These are phyloP conservation scores for Arenicola marina DNA, from an alignment of 2,888 invertebrate species.

Conservation along the genomic window DNA sequence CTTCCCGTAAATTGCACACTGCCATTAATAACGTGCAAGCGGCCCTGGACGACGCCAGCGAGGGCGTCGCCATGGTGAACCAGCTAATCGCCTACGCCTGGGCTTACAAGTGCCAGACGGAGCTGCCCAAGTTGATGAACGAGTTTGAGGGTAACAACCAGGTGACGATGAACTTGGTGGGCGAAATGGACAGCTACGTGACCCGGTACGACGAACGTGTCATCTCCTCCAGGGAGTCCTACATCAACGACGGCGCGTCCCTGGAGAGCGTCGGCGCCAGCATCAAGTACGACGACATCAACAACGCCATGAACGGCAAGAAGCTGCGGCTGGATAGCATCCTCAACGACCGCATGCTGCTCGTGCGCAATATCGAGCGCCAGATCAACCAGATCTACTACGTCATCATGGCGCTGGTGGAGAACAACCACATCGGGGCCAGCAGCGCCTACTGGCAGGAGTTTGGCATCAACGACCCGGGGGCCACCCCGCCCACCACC, in stretches of 20 bases:
- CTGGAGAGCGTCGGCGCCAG: neutral
- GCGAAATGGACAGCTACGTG: neutral
- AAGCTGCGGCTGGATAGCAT: constrained; percentile 7
- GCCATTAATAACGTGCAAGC: neutral
- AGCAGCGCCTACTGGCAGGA: neutral
- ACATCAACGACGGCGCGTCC: neutral
- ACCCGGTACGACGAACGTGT: neutral
- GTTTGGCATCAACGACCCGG: neutral
- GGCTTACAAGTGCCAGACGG: constrained; percentile 1
- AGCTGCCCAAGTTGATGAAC: neutral
- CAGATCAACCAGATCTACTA: constrained; percentile 8
- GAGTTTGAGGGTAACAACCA: neutral
- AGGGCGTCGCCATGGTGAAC: neutral
- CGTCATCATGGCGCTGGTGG: constrained; percentile 5
- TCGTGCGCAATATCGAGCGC: neutral
- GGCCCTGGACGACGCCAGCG: neutral
- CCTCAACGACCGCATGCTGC: neutral
- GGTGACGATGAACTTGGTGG: neutral
- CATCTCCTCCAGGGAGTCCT: neutral
- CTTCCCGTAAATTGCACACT: neutral
- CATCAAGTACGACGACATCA: constrained; percentile 1
- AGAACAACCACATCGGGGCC: neutral
- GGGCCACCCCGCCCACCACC: neutral
- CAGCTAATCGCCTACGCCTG: neutral
- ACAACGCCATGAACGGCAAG: neutral